Base-by-base conservation (phyloP, 2,113 vertebrate genomes). In the Perca schrenkii region DNA sequence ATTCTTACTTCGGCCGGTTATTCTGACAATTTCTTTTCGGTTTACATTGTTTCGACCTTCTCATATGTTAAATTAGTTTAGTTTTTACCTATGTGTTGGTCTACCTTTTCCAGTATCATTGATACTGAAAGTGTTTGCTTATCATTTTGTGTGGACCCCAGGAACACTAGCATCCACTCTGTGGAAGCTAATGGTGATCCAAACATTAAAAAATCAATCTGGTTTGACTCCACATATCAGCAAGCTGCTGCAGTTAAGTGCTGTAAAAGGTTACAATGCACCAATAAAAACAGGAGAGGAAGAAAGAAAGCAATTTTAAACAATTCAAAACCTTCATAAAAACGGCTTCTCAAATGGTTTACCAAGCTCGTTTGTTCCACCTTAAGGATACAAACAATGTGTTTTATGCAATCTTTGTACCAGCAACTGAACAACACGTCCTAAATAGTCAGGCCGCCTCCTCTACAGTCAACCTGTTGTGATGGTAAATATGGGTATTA, bases 401-500 rank as follows among this genome's bases (percentile, higher is more conserved):
- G 68, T 68, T 86, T 64, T 19, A 66, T 25, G 76, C 71, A 65
- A 73, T 74, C 25, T 74, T 57, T 57, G 58, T 43, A 62, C 66
- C 57, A 43, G 54, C 61, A 36, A 61, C 53, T 70, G 53, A 70
- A 43, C 63, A 64, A 62, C 70, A 65, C 52, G 11, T 84, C 73
- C 63, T 62, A 79, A 86, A 82, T 46, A 84, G 83, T 46, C 74
- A 10, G n/a, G 22, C 67, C 58, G 69, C 83, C 88, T 80, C 86
- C 73, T 79, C 84, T 34, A 14, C 66, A 57, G 70, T 25, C 71
- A 77, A 89, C 86, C 87, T 89, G 88, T 85, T 88, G 84, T 66
- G 69, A 81, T 64, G 79, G 78, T 85, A 87, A 90, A 92, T 79
- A 85, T 53, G 86, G 53, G 25, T 75, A 74, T 82, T 72, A 81